Evolutionary conservation across 2,797 vertebrate species (phyloP).

Genomic region (Sebastes diaconus): DNA sequence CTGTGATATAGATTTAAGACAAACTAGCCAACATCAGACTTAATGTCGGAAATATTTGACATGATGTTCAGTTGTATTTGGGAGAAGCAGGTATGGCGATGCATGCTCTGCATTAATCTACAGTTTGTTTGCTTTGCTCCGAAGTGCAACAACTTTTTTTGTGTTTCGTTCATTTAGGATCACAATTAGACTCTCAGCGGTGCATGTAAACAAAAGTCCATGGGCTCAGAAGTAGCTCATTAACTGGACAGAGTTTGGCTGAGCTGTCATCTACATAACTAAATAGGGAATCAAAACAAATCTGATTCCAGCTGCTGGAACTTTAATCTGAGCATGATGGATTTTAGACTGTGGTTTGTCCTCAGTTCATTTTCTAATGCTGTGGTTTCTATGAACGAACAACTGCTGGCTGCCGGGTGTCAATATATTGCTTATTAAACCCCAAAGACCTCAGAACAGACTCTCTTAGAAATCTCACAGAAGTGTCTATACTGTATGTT

Average conservation of each 20-base stretch:
- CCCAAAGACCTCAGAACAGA: not conserved
- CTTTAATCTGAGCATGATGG: conserved; percentile 38
- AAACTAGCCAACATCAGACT: not conserved
- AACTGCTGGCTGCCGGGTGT: not conserved
- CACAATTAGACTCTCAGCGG: conserved; percentile 27
- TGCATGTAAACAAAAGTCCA: conserved; percentile 29
- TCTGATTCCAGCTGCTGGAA: conserved; percentile 28
- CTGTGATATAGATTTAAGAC: not conserved
- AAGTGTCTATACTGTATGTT: no score
- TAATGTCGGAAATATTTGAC: not conserved
- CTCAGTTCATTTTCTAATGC: conserved; percentile 2
- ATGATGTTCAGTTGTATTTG: not conserved
- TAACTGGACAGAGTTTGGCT: conserved; percentile 43
- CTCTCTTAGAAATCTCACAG: not conserved
- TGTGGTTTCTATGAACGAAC: not conserved
- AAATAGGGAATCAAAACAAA: conserved; percentile 39
- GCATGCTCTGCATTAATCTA: not conserved
- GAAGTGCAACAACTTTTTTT: not conserved
- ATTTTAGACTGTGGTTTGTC: conserved; percentile 12
- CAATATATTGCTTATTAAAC: conserved; percentile 5
- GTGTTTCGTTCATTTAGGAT: conserved; percentile 45
- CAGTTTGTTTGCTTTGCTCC: conserved; percentile 15
- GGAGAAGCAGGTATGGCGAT: not conserved
- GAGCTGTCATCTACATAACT: conserved; percentile 31
- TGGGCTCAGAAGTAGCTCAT: conserved; percentile 48